Evolutionary conservation across 1,140 invertebrate genomes (phyloP).

Genomic region (Lithobius niger): DNA sequence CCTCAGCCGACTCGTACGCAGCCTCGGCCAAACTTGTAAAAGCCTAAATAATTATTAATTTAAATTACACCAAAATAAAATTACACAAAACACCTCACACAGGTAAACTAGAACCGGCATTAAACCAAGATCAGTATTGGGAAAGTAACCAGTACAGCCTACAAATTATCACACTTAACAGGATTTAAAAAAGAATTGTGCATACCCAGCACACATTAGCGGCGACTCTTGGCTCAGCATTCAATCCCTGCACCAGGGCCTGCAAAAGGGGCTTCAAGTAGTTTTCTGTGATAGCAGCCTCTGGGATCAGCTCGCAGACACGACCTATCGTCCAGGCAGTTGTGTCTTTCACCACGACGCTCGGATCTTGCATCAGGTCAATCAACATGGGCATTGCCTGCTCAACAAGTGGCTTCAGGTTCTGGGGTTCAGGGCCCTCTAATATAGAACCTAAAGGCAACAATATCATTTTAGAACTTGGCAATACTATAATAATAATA

Average conservation of each 20-base stretch:
- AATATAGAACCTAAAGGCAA: constrained; percentile 59
- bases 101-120: neutral
- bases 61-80: neutral
- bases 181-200: constrained; percentile 9
- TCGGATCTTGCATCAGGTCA: constrained; percentile 78
- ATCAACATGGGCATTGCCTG: constrained; percentile 93
- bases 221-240: constrained; percentile 85
- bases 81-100: neutral
- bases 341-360: constrained; percentile 84
- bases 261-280: constrained; percentile 71
- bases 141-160: too few relatives aligned
- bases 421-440: constrained; percentile 75
- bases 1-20: constrained; percentile 61
- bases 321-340: constrained; percentile 96
- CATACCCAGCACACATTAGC: constrained; percentile 93
- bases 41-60: constrained; percentile 39
- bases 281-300: constrained; percentile 82
- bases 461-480: too few relatives aligned
- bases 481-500: too few relatives aligned
- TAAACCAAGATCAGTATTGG: too few relatives aligned
- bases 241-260: constrained; percentile 59
- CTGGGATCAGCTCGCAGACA: constrained; percentile 93
- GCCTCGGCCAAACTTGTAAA: constrained; percentile 95
- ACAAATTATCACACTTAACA: too few relatives aligned
- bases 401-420: constrained; percentile 84